Conservation (phyloP, 1,140 invertebrate species). For the Brevipalpus yothersi region DNA sequence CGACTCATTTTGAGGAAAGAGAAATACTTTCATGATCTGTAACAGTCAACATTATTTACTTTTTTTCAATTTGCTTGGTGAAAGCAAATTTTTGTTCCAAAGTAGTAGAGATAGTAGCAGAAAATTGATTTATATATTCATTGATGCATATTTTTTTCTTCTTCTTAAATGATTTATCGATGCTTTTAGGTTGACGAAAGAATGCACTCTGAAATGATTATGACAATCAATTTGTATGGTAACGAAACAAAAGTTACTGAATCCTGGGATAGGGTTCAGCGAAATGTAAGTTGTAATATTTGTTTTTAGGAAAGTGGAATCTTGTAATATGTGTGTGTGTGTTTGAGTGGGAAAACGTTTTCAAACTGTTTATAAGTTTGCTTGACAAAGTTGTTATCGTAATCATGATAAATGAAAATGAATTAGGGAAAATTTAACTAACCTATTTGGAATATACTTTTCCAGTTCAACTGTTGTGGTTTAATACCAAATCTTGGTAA, state of each 20-base stretch:
- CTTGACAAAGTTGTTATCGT: background rate
- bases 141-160: no score
- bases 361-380: background rate
- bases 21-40: no score
- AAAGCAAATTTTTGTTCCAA: no score
- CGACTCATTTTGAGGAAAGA: no score
- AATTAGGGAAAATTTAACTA: background rate
- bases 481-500: slow-evolving; percentile 20
- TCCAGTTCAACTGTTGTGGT: slow-evolving; percentile 54
- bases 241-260: slow-evolving; percentile 31
- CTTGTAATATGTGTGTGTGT: no score
- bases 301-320: no score
- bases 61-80: no score
- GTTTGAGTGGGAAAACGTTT: background rate
- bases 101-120: no score
- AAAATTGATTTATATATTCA: no score
- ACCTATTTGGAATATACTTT: slow-evolving; percentile 2
- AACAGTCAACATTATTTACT: no score
- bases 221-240: slow-evolving; percentile 27
- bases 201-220: slow-evolving; percentile 42
- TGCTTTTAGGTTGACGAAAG: slow-evolving; percentile 13
- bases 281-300: slow-evolving; percentile 9
- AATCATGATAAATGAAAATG: background rate
- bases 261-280: slow-evolving; percentile 38
- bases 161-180: no score